Conservation (phyloP, 2,797 vertebrate species). For the Falco novaeseelandiae region DNA sequence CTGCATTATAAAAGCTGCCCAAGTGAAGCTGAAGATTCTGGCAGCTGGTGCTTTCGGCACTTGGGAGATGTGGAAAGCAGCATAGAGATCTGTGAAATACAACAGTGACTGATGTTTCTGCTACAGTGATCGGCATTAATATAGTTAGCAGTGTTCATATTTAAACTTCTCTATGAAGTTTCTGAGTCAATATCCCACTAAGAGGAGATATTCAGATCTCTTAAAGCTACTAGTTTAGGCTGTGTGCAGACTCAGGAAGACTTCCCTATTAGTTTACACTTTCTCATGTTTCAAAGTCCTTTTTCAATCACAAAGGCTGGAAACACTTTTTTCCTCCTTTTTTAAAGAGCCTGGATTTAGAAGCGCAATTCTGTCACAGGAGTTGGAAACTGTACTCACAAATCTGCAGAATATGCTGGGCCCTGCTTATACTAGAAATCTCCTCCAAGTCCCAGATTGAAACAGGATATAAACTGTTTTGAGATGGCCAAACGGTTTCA, state of each 20-base stretch:
- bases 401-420: constrained; percentile 64
- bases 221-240: constrained; percentile 69
- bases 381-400: constrained; percentile 60
- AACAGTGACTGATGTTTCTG: constrained; percentile 71
- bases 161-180: constrained; percentile 63
- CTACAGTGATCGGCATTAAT: constrained; percentile 68
- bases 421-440: constrained; percentile 41
- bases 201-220: constrained; percentile 68
- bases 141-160: constrained; percentile 63
- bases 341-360: constrained; percentile 55
- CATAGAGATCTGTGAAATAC: constrained; percentile 72
- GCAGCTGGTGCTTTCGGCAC: constrained; percentile 72
- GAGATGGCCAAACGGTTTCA: constrained; percentile 60
- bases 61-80: constrained; percentile 72
- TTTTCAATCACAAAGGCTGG: constrained; percentile 53
- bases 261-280: constrained; percentile 48
- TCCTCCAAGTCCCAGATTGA: constrained; percentile 63
- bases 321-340: constrained; percentile 40
- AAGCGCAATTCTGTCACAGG: constrained; percentile 59
- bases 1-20: constrained; percentile 72
- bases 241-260: constrained; percentile 61
- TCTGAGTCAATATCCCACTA: constrained; percentile 64
- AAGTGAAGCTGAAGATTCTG: constrained; percentile 69
- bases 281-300: constrained; percentile 27
- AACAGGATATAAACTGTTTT: constrained; percentile 69